Percentiles rank a stretch among this genome's conserved stretches.
Evolutionary conservation across 1,140 invertebrate species (phyloP).

Genomic region (Ectropis grisescens): DNA sequence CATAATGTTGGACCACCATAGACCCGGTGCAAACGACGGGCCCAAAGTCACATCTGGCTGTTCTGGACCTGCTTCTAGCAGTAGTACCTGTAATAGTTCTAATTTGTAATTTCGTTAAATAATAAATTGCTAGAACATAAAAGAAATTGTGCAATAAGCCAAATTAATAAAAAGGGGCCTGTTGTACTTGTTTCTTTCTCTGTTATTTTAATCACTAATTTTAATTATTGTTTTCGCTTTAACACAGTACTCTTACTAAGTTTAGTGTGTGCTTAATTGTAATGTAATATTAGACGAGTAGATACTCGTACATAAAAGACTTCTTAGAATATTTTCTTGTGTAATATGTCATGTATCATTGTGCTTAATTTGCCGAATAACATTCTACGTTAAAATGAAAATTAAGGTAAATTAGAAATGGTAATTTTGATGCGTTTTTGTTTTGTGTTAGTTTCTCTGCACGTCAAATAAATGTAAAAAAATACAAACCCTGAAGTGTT

Average conservation of each 20-base stretch:
- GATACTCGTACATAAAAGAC: neutral
- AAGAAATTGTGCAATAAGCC: too few species aligned
- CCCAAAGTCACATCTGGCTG: constrained; percentile 76
- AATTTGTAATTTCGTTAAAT: neutral
- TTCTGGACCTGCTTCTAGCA: constrained; percentile 82
- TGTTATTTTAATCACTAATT: neutral
- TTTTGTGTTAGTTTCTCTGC: neutral
- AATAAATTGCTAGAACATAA: neutral
- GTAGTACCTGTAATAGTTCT: constrained; percentile 67
- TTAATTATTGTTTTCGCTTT: neutral
- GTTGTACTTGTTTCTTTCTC: too few species aligned
- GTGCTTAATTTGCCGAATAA: too few species aligned
- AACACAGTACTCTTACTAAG: neutral
- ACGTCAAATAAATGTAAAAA: neutral
- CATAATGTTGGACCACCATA: constrained; percentile 71
- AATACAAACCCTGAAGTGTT: constrained; percentile 64
- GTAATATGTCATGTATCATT: too few species aligned
- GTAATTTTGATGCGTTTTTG: too few species aligned
- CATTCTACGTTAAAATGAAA: neutral
- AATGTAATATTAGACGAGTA: neutral
- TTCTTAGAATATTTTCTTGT: neutral
- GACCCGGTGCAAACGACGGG: constrained; percentile 71
- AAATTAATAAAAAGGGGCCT: too few species aligned
- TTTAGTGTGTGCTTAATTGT: neutral
- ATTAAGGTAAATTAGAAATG: neutral